Evolutionary conservation across 2,888 invertebrate genomes (phyloP).

Genomic region (Cordilura impudica): DNA sequence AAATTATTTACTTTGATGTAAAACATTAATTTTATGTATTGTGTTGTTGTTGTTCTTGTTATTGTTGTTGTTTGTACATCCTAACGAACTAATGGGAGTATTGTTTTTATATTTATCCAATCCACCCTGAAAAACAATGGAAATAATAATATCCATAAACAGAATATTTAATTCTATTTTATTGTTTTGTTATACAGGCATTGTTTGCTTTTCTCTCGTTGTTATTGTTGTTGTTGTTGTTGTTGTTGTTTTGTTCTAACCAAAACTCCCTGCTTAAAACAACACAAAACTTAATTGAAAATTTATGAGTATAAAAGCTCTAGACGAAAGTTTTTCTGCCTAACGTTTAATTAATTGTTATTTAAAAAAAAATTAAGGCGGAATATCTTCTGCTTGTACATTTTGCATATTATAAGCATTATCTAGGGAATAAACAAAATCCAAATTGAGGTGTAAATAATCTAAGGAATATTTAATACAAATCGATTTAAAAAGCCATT

Average conservation of each 20-base stretch:
- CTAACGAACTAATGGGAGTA: not conserved
- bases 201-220: too few relatives aligned
- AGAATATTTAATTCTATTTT: conserved; percentile 61
- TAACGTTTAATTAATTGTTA: conserved; percentile 53
- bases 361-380: conserved; percentile 25
- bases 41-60: not conserved
- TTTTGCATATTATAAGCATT: too few relatives aligned
- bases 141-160: conserved; percentile 55
- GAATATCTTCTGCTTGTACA: not conserved
- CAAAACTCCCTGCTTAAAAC: not conserved
- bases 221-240: too few relatives aligned
- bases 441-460: too few relatives aligned
- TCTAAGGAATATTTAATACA: too few relatives aligned
- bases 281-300: conserved; percentile 49
- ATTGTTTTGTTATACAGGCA: conserved; percentile 12
- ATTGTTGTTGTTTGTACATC: not conserved
- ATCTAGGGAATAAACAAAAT: too few relatives aligned
- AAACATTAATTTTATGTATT: conserved; percentile 57
- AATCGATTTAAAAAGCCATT: too few relatives aligned
- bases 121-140: conserved; percentile 26
- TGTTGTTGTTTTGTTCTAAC: conserved; percentile 13
- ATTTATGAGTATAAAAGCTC: conserved; percentile 25
- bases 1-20: conserved; percentile 60
- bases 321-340: conserved; percentile 22
- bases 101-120: conserved; percentile 19